Base-by-base conservation (phyloP, 2,888 invertebrate genomes). In the Globia sparganii region DNA sequence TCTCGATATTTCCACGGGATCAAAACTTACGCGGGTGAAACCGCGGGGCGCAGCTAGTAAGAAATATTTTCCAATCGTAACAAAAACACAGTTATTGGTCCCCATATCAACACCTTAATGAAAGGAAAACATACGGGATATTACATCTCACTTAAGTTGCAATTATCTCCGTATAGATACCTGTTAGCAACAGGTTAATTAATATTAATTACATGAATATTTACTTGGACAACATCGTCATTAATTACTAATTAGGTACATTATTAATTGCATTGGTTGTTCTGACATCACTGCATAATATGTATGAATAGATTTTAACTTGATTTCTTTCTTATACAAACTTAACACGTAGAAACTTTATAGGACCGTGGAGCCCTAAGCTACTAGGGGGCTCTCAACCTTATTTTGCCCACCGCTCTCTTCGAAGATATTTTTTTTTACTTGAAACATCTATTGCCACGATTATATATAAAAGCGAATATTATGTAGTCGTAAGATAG, bases 241-340 rank as follows among this genome's bases (percentile, higher is more conserved):
- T 78, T 66, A 70, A 56, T 67, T 58, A 77, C 40, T 62, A 34
- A 78, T 78, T 83, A n/a, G n/a, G n/a, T n/a, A 67, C 53, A 56
- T 65, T 82, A 80, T 69, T 70, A 61, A 80, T 77, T 66, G 28
- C 56, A 61, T 66, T 40, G 53, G 43, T 49, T 18, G 31, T 65
- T 59, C 59, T 40, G 40, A 21, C 34, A 15, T 25, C 5, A 49
- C 15, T 46, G 28, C 25, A 34, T 62, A 61, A 34, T 62, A 61
- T 43, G 25, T 31, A 77, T 53, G 53, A 37, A 40, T 79, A 9
- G 53, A 40, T 76, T 78, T 46, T 28, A 59, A 53, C 21, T 61
- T 46, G 6, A 40, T 0, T 77, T 59, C 2, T 6, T 18, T 28
- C 6, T 21, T 49, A 21, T 46, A 46, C 0, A 46, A 46, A 1